phyloP scores from a whole-genome alignment of 2,113 vertebrate species.

The Paracyprichromis sp. region DNA sequence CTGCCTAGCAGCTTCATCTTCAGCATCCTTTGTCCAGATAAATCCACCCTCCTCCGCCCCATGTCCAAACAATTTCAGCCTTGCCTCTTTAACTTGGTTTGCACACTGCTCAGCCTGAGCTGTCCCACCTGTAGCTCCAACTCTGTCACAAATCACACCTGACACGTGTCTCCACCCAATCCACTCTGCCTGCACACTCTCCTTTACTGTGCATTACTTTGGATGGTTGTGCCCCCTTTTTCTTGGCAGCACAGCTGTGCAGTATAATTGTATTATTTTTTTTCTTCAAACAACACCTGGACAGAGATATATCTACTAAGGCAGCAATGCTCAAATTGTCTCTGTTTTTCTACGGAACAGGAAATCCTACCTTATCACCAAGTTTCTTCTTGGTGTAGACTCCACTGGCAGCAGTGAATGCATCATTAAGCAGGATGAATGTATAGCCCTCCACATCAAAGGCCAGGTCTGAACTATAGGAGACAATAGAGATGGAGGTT shows the following conservation, averaged over 20 bases:
- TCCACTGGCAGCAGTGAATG: slow-evolving; percentile 84
- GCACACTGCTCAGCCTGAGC: background rate
- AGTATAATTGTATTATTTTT: background rate
- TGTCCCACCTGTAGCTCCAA: background rate
- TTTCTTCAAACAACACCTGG: background rate
- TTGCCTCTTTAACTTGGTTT: background rate
- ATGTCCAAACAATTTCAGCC: background rate
- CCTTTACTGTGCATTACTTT: background rate
- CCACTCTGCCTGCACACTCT: background rate
- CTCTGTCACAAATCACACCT: background rate
- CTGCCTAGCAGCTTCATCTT: background rate
- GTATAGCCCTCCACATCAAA: slow-evolving; percentile 82
- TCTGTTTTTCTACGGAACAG: background rate
- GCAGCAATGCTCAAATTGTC: background rate
- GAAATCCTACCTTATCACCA: slow-evolving; percentile 74
- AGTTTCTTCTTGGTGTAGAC: slow-evolving; percentile 91
- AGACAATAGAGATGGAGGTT: background rate
- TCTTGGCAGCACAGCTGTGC: background rate
- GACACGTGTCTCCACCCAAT: background rate
- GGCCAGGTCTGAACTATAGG: slow-evolving; percentile 82
- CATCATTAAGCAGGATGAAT: slow-evolving; percentile 85
- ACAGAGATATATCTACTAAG: background rate
- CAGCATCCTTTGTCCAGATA: background rate
- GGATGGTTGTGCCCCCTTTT: background rate
- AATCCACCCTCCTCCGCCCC: background rate